A percentile compares a stretch with the other conserved stretches of the same genome.
These are phyloP conservation scores for Theonella swinhoei DNA, from an alignment of 37 sponge, comb jelly and placozoan species.

Conservation along the genomic window DNA sequence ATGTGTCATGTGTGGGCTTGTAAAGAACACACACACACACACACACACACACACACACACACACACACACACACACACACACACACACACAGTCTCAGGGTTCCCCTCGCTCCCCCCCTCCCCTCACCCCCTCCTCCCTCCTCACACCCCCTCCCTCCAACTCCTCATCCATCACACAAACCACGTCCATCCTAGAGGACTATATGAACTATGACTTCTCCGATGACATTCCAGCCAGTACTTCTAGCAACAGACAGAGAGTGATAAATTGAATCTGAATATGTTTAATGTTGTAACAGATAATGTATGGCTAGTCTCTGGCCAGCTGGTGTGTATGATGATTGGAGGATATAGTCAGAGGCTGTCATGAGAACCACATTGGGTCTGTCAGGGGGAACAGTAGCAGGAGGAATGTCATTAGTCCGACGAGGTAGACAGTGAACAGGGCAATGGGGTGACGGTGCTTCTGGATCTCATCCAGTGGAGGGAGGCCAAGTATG, in stretches of 20 bases:
- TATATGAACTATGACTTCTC: conserved; percentile 11
- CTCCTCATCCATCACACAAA: not conserved
- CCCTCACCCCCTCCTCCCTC: conserved; percentile 9
- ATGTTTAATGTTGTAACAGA: not conserved
- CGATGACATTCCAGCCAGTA: no score
- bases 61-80: conserved; percentile 15
- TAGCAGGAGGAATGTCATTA: conserved; percentile 56
- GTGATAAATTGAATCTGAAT: not conserved
- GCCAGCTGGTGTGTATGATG: no score
- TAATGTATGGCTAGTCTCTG: not conserved
- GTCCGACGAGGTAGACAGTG: conserved; percentile 59
- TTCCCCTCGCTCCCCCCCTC: not conserved
- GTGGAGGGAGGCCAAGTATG: conserved; percentile 82
- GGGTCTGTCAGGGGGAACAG: conserved; percentile 63
- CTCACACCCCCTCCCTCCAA: not conserved
- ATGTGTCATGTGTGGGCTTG: not conserved
- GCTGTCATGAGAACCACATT: not conserved
- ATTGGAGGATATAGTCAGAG: not conserved
- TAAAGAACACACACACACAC: not conserved
- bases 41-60: not conserved
- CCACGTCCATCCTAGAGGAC: conserved; percentile 3
- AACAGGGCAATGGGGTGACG: conserved; percentile 13
- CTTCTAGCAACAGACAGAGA: not conserved
- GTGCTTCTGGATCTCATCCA: conserved; percentile 41
- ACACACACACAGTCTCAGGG: not conserved